Conservation (phyloP, 2,797 vertebrate species). For the Meda fulgida region DNA sequence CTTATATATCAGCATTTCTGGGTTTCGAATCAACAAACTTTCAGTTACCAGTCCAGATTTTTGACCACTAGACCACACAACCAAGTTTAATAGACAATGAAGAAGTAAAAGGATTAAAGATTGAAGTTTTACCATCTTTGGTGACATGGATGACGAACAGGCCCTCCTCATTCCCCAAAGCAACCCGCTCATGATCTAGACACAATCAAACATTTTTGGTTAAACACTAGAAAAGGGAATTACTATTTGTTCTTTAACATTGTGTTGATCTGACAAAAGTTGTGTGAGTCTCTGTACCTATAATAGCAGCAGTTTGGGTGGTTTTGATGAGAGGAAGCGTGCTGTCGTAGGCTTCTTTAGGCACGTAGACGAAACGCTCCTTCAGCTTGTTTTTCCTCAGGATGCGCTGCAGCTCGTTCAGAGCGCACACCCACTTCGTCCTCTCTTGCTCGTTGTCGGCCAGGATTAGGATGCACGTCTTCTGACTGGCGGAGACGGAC, state of each 20-base stretch:
- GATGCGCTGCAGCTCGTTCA: constrained; percentile 95
- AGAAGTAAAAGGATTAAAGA: not conserved
- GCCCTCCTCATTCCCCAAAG: constrained; percentile 97
- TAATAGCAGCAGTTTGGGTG: constrained; percentile 89
- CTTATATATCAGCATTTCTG: not conserved
- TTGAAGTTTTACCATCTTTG: constrained; percentile 90
- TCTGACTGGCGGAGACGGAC: constrained; percentile 87
- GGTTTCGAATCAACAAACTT: not conserved
- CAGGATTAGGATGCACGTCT: constrained; percentile 94
- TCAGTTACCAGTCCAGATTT: not conserved
- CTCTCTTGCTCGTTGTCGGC: constrained; percentile 94
- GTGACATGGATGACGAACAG: constrained; percentile 96
- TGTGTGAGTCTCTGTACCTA: constrained; percentile 46
- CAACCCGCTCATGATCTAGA: constrained; percentile 95
- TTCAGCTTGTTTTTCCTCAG: constrained; percentile 98
- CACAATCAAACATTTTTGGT: not conserved
- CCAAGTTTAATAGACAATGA: not conserved
- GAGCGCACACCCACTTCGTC: constrained; percentile 94
- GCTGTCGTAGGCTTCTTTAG: constrained; percentile 98
- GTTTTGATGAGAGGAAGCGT: constrained; percentile 98
- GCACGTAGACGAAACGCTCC: constrained; percentile 94
- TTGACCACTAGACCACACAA: not conserved
- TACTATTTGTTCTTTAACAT: not conserved
- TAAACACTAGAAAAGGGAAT: not conserved
- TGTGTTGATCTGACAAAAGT: not conserved